phyloP scores from a whole-genome alignment of 1,140 invertebrate species.

The Cotesia vestalis region DNA sequence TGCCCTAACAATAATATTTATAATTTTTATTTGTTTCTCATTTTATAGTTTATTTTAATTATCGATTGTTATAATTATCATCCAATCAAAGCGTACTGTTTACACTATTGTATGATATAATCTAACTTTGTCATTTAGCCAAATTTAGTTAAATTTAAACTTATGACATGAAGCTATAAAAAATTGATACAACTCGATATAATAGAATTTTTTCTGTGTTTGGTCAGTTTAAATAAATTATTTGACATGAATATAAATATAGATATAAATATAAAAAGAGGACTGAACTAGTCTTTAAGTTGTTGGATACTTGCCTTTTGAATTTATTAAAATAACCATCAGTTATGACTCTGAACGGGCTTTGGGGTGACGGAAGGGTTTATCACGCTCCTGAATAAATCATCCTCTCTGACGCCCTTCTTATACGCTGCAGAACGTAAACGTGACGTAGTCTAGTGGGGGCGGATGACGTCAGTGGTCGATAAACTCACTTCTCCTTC shows the following conservation, averaged over 20 bases:
- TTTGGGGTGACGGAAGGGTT: not conserved
- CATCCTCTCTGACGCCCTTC: conserved; percentile 36
- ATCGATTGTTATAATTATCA: not conserved
- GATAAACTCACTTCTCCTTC: conserved; percentile 52
- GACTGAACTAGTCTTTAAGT: too few species aligned
- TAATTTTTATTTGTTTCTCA: not conserved
- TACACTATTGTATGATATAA: not conserved
- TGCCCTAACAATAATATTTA: not conserved
- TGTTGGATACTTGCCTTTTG: too few species aligned
- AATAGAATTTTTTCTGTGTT: not conserved
- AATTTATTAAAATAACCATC: too few species aligned
- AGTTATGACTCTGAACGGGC: not conserved
- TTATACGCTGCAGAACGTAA: conserved; percentile 41
- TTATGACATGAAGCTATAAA: not conserved
- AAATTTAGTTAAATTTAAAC: conserved; percentile 1
- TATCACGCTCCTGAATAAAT: conserved; percentile 13
- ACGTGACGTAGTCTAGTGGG: conserved; percentile 47
- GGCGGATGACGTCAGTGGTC: conserved; percentile 57
- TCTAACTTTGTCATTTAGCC: conserved; percentile 13
- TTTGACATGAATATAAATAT: not conserved
- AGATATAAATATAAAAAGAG: too few species aligned
- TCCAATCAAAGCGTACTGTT: not conserved
- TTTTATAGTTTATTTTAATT: not conserved
- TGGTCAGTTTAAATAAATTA: not conserved
- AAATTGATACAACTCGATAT: not conserved